A percentile compares a stretch with the other conserved stretches of the same genome.
Conservation (phyloP, 2,797 vertebrate genomes). For the Potorous gilbertii region DNA sequence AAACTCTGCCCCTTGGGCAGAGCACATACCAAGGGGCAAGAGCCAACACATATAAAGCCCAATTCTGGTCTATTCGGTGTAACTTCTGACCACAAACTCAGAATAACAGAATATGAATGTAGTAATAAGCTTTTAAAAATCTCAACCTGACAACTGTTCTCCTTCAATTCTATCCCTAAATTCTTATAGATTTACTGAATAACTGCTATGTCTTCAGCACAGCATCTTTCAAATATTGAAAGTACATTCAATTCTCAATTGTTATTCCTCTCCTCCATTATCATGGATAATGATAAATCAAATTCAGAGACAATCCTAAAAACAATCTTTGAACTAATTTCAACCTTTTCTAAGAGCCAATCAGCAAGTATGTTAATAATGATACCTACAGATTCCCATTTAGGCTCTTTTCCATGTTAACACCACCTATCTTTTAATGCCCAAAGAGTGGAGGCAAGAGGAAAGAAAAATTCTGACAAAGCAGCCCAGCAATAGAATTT, state of each 20-base stretch:
- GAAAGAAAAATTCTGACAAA: background rate
- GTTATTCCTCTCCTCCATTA: background rate
- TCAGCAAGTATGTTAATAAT: background rate
- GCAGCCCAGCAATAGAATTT: background rate
- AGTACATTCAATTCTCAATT: background rate
- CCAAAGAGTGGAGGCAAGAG: slow-evolving; percentile 31
- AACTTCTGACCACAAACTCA: background rate
- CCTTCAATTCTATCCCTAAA: background rate
- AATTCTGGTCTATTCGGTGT: background rate
- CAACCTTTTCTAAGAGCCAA: slow-evolving; percentile 14
- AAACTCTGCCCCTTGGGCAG: background rate
- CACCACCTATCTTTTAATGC: background rate
- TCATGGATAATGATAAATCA: background rate
- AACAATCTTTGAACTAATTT: slow-evolving; percentile 1
- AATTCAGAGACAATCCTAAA: background rate
- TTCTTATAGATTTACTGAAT: background rate
- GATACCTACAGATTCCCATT: background rate
- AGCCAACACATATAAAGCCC: background rate
- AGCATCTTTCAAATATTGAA: background rate
- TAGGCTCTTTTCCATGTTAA: background rate
- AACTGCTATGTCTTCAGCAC: background rate
- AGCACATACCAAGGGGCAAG: background rate
- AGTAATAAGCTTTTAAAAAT: background rate
- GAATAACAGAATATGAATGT: background rate
- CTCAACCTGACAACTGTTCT: background rate